A percentile compares a stretch with the other conserved stretches of the same genome.
These are phyloP conservation scores for Spodoptera littoralis DNA, from an alignment of 2,888 invertebrate species.

Conservation along the genomic window DNA sequence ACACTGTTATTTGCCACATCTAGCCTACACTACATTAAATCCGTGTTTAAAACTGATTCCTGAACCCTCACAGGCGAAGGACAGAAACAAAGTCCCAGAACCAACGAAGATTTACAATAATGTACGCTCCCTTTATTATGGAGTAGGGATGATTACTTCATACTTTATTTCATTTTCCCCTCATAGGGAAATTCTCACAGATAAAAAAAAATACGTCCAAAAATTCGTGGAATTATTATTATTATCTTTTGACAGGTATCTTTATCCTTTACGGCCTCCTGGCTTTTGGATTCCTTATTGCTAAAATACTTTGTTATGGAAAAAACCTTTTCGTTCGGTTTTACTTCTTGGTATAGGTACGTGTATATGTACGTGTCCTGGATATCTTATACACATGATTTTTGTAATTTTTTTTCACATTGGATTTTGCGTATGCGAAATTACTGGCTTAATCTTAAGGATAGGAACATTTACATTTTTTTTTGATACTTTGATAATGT, in stretches of 20 bases:
- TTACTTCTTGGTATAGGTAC: no score
- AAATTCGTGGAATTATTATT: slow-evolving; percentile 33
- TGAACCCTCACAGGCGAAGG: neutral
- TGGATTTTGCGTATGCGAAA: no score
- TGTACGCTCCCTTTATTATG: slow-evolving; percentile 12
- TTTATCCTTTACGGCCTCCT: slow-evolving; percentile 18
- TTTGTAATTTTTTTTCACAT: no score
- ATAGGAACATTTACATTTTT: no score
- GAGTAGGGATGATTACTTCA: slow-evolving; percentile 32
- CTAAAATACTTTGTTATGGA: neutral
- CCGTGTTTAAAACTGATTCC: no score
- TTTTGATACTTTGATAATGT: no score
- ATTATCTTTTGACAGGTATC: slow-evolving; percentile 33
- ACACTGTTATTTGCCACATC: no score
- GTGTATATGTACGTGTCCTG: no score
- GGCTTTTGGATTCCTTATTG: slow-evolving; percentile 5
- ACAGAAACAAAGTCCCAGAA: slow-evolving; percentile 14
- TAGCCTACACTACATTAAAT: no score
- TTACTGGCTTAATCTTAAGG: no score
- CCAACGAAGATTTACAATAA: slow-evolving; percentile 38
- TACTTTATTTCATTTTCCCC: slow-evolving; percentile 23
- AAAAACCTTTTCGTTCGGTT: neutral
- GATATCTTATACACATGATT: no score
- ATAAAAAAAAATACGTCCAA: slow-evolving; percentile 16
- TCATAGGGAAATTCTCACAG: slow-evolving; percentile 7